Percentiles rank a stretch among this genome's conserved stretches.
These are phyloP conservation scores for Apogon hyalosoma DNA, from an alignment of 2,797 vertebrate species.

Conservation along the genomic window DNA sequence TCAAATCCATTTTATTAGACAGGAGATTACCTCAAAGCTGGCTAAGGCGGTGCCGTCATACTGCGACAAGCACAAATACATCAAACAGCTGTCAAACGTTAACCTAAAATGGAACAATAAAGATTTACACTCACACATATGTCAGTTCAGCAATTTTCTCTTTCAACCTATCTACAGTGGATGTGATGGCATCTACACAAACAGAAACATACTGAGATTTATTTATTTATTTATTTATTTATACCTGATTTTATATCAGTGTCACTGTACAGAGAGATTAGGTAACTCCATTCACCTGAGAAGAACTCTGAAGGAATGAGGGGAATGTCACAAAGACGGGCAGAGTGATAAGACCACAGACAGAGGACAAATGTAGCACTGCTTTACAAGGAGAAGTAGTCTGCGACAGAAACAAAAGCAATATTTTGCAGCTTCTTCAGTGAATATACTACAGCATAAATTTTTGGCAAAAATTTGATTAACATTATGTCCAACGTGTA, in stretches of 20 bases:
- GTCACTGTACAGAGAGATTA: constrained; percentile 36
- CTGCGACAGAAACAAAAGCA: too few relatives aligned
- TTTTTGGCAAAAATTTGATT: too few relatives aligned
- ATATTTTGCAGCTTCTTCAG: too few relatives aligned
- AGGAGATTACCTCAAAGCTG: constrained; percentile 39
- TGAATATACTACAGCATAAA: too few relatives aligned
- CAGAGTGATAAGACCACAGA: constrained; percentile 3
- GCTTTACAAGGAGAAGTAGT: background rate
- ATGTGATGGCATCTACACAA: constrained; percentile 46
- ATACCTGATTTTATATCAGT: constrained; percentile 31
- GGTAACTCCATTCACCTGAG: constrained; percentile 41
- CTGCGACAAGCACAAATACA: constrained; percentile 25
- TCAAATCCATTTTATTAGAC: constrained; percentile 34
- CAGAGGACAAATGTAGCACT: background rate
- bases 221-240: constrained; percentile 39
- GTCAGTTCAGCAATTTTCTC: constrained; percentile 28
- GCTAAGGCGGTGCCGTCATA: constrained; percentile 2
- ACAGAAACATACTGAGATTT: constrained; percentile 26
- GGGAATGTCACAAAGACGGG: constrained; percentile 56
- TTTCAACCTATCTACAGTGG: background rate
- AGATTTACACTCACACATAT: constrained; percentile 27
- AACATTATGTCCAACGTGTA: too few relatives aligned
- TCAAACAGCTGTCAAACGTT: constrained; percentile 24
- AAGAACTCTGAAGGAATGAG: constrained; percentile 40
- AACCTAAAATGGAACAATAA: constrained; percentile 56